A percentile compares a stretch with the other conserved stretches of the same genome.
phyloP scores from a whole-genome alignment of 1,140 invertebrate species.

The Nilaparvata lugens region DNA sequence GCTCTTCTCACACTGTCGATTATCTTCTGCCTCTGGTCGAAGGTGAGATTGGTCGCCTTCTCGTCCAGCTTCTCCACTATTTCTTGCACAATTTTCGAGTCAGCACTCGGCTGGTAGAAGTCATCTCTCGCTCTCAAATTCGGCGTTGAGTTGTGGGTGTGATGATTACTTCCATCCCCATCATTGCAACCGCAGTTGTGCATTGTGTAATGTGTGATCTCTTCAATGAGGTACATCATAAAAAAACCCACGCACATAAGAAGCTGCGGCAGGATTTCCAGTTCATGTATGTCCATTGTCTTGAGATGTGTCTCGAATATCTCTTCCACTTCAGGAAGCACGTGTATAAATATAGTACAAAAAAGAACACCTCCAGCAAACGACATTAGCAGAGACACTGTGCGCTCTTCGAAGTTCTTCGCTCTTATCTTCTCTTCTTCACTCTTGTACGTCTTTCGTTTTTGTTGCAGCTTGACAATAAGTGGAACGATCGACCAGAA shows the following conservation, averaged over 20 bases:
- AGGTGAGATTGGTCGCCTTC: neutral
- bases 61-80: neutral
- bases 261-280: neutral
- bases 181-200: neutral
- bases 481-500: no score
- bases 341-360: neutral
- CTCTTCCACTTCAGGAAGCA: neutral
- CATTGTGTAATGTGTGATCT: neutral
- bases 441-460: no score
- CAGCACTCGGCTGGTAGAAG: neutral
- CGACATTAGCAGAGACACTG: neutral
- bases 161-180: neutral
- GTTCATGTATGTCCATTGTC: neutral
- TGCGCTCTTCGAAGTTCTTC: neutral
- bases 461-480: no score
- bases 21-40: neutral
- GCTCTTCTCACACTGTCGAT: neutral
- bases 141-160: neutral
- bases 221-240: neutral
- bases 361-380: neutral
- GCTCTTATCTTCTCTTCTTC: no score
- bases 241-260: neutral
- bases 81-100: neutral
- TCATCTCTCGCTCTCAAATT: neutral
- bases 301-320: neutral